A percentile compares a stretch with the other conserved stretches of the same genome.
phyloP scores from a whole-genome alignment of 1,140 invertebrate species.

The Venturia canescens region DNA sequence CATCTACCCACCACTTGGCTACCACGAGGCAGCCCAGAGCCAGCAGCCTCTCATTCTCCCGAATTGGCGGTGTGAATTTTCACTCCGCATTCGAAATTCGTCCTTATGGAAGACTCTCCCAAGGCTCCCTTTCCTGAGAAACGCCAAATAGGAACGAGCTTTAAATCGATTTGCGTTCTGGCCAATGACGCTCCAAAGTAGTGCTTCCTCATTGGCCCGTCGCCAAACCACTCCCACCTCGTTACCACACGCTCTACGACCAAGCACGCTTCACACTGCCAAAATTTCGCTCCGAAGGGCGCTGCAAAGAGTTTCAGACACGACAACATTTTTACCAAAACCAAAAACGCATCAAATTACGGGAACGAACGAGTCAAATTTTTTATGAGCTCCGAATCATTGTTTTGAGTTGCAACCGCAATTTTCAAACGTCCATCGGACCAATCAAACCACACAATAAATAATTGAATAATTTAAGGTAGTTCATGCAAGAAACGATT shows the following conservation, averaged over 20 bases:
- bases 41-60: conserved; percentile 34
- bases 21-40: conserved; percentile 53
- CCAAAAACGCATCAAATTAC: no score
- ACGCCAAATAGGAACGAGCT: conserved; percentile 65
- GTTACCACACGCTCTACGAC: conserved; percentile 64
- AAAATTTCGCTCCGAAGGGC: no score
- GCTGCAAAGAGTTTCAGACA: no score
- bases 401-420: no score
- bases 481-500: no score
- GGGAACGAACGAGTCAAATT: no score
- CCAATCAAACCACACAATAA: no score
- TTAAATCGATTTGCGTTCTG: conserved; percentile 74
- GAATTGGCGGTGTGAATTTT: conserved; percentile 71
- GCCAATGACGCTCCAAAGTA: conserved; percentile 73
- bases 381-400: no score
- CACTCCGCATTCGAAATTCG: conserved; percentile 54
- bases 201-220: conserved; percentile 70
- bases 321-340: no score
- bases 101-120: conserved; percentile 59
- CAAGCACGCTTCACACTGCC: conserved; percentile 66
- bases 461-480: no score
- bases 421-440: no score
- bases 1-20: conserved; percentile 39
- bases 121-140: conserved; percentile 65
- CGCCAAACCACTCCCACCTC: conserved; percentile 70